phyloP scores from a whole-genome alignment of 2,797 vertebrate species.

The Hoplostethus mediterraneus region DNA sequence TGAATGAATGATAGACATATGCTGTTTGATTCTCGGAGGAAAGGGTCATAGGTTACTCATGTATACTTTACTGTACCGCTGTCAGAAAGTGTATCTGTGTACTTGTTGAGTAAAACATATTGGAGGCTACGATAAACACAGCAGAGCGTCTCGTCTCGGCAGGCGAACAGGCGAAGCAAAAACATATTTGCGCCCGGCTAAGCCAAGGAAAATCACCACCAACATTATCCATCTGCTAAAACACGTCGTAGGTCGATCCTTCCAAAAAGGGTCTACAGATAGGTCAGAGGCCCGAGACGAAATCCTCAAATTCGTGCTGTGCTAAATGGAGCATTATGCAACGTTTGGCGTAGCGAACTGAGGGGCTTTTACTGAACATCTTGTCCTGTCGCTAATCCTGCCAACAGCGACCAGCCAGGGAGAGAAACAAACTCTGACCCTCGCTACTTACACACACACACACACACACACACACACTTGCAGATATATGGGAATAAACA shows the following conservation, averaged over 20 bases:
- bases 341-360: slow-evolving; percentile 76
- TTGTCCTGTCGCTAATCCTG: slow-evolving; percentile 83
- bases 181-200: slow-evolving; percentile 63
- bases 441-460: slow-evolving; percentile 55
- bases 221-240: slow-evolving; percentile 80
- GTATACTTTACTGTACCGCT: neutral
- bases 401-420: slow-evolving; percentile 79
- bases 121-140: neutral
- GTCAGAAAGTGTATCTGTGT: neutral
- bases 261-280: slow-evolving; percentile 72
- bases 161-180: slow-evolving; percentile 46
- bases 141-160: slow-evolving; percentile 31
- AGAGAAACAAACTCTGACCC: slow-evolving; percentile 78
- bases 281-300: slow-evolving; percentile 76
- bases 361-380: slow-evolving; percentile 81
- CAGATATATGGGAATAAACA: slow-evolving; percentile 15
- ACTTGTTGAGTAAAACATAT: neutral
- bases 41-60: slow-evolving; percentile 12
- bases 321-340: slow-evolving; percentile 84
- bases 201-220: slow-evolving; percentile 70
- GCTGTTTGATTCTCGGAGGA: slow-evolving; percentile 17
- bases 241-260: slow-evolving; percentile 69
- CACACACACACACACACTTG: too few species aligned
- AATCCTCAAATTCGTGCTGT: slow-evolving; percentile 80
- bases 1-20: slow-evolving; percentile 38